phyloP scores from a whole-genome alignment of 2,888 invertebrate genomes.

The Tolmerus cingulatus region DNA sequence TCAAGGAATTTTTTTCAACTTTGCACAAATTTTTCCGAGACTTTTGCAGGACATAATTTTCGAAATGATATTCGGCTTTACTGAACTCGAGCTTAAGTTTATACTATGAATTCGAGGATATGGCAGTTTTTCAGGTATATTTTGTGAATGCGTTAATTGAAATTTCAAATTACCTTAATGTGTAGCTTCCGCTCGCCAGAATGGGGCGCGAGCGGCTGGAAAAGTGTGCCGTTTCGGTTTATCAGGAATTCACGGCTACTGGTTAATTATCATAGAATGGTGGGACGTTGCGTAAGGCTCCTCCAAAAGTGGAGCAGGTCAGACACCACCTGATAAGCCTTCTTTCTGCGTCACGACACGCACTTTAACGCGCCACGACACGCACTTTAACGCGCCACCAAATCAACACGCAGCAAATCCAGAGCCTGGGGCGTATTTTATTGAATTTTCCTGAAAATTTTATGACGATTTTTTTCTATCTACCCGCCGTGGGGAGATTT shows the following conservation, averaged over 20 bases:
- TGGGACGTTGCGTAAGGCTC: not conserved
- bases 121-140: too few relatives aligned
- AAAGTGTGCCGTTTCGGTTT: not conserved
- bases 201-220: not conserved
- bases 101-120: too few relatives aligned
- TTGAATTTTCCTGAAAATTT: slow-evolving; percentile 16
- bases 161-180: not conserved
- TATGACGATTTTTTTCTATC: not conserved
- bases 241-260: slow-evolving; percentile 19
- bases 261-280: slow-evolving; percentile 31
- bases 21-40: too few relatives aligned
- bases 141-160: too few relatives aligned
- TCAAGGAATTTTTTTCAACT: too few relatives aligned
- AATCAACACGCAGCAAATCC: slow-evolving; percentile 3
- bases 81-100: too few relatives aligned
- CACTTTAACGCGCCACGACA: slow-evolving; percentile 5
- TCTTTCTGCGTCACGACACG: not conserved
- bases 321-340: slow-evolving; percentile 19
- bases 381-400: not conserved
- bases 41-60: too few relatives aligned
- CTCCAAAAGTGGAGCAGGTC: slow-evolving; percentile 12
- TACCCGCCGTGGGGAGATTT: not conserved
- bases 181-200: not conserved
- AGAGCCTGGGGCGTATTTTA: not conserved
- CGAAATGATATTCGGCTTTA: too few relatives aligned